Percentiles rank a stretch among this genome's conserved stretches.
Conservation (phyloP, 2,888 invertebrate genomes). For the Luffia ferchaultella region DNA sequence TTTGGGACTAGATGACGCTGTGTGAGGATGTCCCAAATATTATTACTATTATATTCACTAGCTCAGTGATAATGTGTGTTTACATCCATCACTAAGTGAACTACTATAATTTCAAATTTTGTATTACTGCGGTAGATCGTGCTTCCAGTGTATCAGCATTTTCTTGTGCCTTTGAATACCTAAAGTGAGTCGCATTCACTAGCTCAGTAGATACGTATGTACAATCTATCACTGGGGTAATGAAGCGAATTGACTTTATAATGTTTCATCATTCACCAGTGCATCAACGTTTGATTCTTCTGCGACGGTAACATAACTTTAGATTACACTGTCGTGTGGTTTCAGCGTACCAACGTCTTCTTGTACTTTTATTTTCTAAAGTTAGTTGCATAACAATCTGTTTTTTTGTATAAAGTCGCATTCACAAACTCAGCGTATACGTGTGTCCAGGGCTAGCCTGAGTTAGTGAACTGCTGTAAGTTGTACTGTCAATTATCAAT, state of each 20-base stretch:
- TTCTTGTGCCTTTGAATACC: not conserved
- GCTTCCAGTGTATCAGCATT: too few relatives aligned
- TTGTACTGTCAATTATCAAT: too few relatives aligned
- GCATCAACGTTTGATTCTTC: not conserved
- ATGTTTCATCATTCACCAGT: not conserved
- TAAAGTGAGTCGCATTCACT: slow-evolving; percentile 11
- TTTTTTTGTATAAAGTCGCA: slow-evolving; percentile 5
- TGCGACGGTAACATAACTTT: not conserved
- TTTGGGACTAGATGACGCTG: too few relatives aligned
- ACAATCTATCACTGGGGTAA: slow-evolving; percentile 14
- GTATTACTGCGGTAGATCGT: too few relatives aligned
- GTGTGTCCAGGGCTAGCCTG: slow-evolving; percentile 21
- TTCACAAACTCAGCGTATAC: slow-evolving; percentile 16
- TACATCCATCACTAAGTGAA: too few relatives aligned
- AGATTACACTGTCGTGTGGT: too few relatives aligned
- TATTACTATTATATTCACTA: too few relatives aligned
- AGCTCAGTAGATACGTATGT: slow-evolving; percentile 17
- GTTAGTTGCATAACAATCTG: too few relatives aligned
- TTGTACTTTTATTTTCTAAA: not conserved
- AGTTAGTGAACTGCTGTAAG: slow-evolving; percentile 21
- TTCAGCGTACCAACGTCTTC: too few relatives aligned
- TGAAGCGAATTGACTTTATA: slow-evolving; percentile 1
- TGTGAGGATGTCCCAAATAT: too few relatives aligned
- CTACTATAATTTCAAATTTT: too few relatives aligned
- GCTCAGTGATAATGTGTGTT: too few relatives aligned